phyloP scores from a whole-genome alignment of 1,140 invertebrate species.

The Chironomus tepperi region DNA sequence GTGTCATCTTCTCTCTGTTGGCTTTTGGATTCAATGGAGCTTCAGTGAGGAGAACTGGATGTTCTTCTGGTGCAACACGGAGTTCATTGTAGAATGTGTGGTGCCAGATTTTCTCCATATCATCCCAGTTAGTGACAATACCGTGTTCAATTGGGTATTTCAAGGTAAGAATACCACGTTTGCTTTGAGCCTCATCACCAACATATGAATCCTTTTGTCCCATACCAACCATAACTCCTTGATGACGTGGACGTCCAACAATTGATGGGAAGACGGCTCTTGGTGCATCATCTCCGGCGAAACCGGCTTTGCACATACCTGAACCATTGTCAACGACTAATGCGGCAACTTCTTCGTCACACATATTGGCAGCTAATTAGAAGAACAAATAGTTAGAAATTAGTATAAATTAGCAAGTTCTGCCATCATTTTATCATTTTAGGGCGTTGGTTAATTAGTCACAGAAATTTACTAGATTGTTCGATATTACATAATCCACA shows the following conservation, averaged over 20 bases:
- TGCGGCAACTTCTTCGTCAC: slow-evolving; percentile 80
- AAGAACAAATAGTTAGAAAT: not conserved
- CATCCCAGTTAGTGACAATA: slow-evolving; percentile 93
- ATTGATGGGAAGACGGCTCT: slow-evolving; percentile 76
- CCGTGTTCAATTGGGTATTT: slow-evolving; percentile 64
- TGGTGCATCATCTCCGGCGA: slow-evolving; percentile 75
- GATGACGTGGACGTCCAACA: slow-evolving; percentile 66
- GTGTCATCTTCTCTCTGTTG: slow-evolving; percentile 64
- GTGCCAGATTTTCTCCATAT: slow-evolving; percentile 98
- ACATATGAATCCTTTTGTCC: slow-evolving; percentile 82
- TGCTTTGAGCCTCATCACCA: slow-evolving; percentile 67
- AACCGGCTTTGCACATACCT: slow-evolving; percentile 82
- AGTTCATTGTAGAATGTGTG: slow-evolving; percentile 93
- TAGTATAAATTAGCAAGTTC: not conserved
- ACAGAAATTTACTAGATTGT: not conserved
- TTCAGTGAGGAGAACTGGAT: slow-evolving; percentile 85
- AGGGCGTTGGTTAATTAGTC: not conserved
- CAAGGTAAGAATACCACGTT: slow-evolving; percentile 62
- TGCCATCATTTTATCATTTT: not conserved
- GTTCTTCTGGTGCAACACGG: slow-evolving; percentile 87
- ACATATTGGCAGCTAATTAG: slow-evolving; percentile 53
- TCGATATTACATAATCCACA: not conserved
- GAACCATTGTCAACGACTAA: slow-evolving; percentile 85
- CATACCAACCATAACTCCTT: slow-evolving; percentile 82
- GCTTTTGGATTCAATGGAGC: slow-evolving; percentile 73